Conservation (phyloP, 2,797 vertebrate species). For the Thaleichthys pacificus region DNA sequence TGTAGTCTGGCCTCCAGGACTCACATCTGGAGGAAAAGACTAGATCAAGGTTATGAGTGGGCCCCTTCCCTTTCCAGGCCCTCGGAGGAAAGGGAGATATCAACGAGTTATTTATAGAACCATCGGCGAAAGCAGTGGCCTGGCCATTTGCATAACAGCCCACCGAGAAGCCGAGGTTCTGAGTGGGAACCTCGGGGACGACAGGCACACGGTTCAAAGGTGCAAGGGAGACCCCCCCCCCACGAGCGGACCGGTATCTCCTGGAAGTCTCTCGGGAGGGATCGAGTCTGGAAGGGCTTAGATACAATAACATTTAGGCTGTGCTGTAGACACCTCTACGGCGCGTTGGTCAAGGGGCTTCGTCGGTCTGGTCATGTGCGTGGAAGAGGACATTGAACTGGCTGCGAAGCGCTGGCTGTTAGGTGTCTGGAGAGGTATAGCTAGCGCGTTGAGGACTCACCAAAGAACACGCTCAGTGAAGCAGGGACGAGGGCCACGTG, state of each 20-base stretch:
- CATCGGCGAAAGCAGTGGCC: constrained; percentile 29
- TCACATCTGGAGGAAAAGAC: constrained; percentile 53
- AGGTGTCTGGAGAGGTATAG: no score
- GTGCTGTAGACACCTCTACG: background rate
- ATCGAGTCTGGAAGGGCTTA: background rate
- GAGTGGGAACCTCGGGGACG: background rate
- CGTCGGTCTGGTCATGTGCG: no score
- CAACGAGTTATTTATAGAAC: constrained; percentile 56
- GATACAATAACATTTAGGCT: background rate
- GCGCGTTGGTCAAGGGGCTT: background rate
- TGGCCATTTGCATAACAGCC: constrained; percentile 50
- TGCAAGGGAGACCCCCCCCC: background rate
- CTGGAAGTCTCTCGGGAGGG: background rate
- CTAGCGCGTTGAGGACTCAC: no score
- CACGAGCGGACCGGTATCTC: background rate
- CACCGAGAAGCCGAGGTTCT: constrained; percentile 5
- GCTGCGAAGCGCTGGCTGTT: no score
- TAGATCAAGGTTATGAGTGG: constrained; percentile 42
- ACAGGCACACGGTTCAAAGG: background rate
- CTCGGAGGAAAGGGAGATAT: constrained; percentile 46
- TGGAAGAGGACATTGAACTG: no score
- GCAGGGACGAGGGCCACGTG: no score
- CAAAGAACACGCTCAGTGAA: no score
- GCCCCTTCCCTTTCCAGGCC: constrained; percentile 34
- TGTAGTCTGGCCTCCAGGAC: constrained; percentile 33